Conservation (phyloP, 2,113 vertebrate genomes). For the Sprattus sprattus region DNA sequence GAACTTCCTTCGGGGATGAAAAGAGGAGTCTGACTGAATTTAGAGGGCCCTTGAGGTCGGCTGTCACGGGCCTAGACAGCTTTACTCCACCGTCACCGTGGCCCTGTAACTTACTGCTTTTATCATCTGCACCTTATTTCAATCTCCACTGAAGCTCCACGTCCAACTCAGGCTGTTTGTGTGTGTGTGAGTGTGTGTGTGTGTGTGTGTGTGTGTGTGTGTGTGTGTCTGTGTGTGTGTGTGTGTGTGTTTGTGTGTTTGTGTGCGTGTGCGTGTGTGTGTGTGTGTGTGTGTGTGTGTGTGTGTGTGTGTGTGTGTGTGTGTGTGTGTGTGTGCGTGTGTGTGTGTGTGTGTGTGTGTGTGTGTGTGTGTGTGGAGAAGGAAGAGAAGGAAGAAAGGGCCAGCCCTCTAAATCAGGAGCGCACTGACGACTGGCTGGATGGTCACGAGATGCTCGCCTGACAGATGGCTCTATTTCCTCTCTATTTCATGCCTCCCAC, state of each 20-base stretch:
- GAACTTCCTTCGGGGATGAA: constrained; percentile 49
- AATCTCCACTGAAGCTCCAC: constrained; percentile 36
- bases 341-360: no score
- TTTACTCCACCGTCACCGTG: constrained; percentile 64
- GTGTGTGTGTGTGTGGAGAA: no score
- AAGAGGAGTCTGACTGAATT: constrained; percentile 54
- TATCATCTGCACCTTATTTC: constrained; percentile 68
- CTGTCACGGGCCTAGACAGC: constrained; percentile 68
- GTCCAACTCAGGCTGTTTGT: no score
- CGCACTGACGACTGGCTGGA: constrained; percentile 50
- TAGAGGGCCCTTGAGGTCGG: constrained; percentile 65
- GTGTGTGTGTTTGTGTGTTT: no score
- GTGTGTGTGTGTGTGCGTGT: no score
- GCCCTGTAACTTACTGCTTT: constrained; percentile 62
- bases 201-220: no score
- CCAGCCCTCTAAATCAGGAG: constrained; percentile 58
- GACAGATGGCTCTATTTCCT: constrained; percentile 57
- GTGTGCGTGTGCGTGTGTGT: no score
- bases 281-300: no score
- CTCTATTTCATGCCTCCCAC: constrained; percentile 40
- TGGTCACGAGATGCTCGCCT: constrained; percentile 51
- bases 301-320: no score
- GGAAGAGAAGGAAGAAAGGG: constrained; percentile 8
- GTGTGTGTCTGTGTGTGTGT: no score
- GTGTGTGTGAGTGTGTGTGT: no score